Evolutionary conservation across 1,140 invertebrate genomes (phyloP).

Genomic region (Trypoxylus dichotomus): DNA sequence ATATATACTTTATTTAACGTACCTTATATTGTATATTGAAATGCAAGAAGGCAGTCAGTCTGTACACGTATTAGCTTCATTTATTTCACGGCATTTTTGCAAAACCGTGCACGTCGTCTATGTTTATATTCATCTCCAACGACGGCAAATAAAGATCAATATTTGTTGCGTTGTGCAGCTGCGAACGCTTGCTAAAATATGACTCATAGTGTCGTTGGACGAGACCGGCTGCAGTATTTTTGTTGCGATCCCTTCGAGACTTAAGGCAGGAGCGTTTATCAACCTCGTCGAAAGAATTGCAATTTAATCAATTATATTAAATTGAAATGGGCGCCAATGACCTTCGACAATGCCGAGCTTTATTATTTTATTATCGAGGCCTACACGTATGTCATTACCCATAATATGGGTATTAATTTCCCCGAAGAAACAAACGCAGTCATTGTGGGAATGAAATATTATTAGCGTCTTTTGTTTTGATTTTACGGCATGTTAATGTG

Average conservation of each 20-base stretch:
- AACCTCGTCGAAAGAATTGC: not conserved
- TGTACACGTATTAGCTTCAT: too few species aligned
- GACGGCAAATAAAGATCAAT: not conserved
- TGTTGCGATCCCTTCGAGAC: not conserved
- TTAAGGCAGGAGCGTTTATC: not conserved
- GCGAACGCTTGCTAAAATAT: not conserved
- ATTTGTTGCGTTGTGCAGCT: not conserved
- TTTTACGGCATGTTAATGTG: not conserved
- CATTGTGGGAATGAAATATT: not conserved
- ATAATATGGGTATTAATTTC: not conserved
- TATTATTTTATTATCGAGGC: not conserved
- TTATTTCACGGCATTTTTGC: too few species aligned
- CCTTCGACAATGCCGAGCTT: conserved; percentile 3
- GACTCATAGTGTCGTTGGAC: not conserved
- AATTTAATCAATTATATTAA: not conserved
- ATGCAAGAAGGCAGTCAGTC: too few species aligned
- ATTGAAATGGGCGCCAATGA: conserved; percentile 14
- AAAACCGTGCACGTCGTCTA: not conserved
- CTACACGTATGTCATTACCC: not conserved
- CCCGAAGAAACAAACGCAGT: not conserved
- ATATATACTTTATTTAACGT: too few species aligned
- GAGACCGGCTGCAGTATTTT: not conserved
- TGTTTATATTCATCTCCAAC: conserved; percentile 5
- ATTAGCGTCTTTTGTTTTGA: not conserved
- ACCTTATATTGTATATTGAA: too few species aligned